Evolutionary conservation across 1,140 invertebrate genomes (phyloP).

Genomic region (Colletes gigas): DNA sequence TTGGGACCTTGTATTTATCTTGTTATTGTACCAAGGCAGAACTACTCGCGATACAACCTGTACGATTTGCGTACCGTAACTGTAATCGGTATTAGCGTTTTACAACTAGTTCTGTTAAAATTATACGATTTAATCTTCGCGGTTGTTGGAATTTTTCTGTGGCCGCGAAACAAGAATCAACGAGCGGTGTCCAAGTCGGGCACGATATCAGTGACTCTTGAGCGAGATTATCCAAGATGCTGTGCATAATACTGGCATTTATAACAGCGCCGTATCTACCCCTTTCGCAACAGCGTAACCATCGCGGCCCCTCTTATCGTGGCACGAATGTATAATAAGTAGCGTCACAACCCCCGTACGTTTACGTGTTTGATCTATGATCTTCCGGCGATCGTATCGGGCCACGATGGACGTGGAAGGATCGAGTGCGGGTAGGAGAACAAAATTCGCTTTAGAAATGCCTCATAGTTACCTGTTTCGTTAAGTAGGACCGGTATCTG

Average conservation of each 20-base stretch:
- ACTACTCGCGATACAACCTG: too few relatives aligned
- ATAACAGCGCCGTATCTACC: constrained; percentile 81
- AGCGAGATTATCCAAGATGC: constrained; percentile 73
- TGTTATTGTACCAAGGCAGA: too few relatives aligned
- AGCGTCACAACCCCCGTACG: constrained; percentile 71
- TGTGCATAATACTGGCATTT: constrained; percentile 81
- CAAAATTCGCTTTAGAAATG: constrained; percentile 42
- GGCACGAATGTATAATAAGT: constrained; percentile 80
- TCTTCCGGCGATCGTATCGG: constrained; percentile 76
- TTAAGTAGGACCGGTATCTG: constrained; percentile 16
- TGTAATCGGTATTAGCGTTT: too few relatives aligned
- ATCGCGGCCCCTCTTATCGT: constrained; percentile 75
- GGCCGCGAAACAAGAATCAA: constrained; percentile 41
- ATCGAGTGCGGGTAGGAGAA: background rate
- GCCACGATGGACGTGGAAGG: constrained; percentile 36
- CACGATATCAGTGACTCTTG: constrained; percentile 48
- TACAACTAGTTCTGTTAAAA: background rate
- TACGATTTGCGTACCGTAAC: too few relatives aligned
- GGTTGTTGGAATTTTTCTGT: background rate
- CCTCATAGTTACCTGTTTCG: constrained; percentile 10
- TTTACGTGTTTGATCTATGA: constrained; percentile 80
- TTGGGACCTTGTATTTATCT: too few relatives aligned
- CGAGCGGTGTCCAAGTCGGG: constrained; percentile 41
- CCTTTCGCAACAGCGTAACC: constrained; percentile 73
- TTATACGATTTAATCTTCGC: too few relatives aligned